Evolutionary conservation across 2,797 vertebrate species (phyloP).

Genomic region (Enteromius thamalakanensis): DNA sequence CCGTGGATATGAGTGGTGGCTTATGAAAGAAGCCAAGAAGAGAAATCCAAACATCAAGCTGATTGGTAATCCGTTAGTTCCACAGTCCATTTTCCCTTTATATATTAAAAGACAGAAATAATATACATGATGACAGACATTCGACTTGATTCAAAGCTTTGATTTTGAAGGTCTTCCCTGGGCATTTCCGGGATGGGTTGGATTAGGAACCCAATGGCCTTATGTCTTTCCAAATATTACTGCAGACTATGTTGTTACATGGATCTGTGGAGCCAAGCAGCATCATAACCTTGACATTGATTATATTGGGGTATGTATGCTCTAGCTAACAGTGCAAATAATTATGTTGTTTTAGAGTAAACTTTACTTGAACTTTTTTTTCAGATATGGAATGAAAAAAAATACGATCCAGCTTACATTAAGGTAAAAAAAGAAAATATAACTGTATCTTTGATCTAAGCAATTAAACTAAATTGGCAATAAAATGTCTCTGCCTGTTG

Average conservation of each 20-base stretch:
- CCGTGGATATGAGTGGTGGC: constrained; percentile 97
- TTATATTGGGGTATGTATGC: constrained; percentile 89
- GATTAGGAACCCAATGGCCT: constrained; percentile 87
- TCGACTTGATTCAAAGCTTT: constrained; percentile 2
- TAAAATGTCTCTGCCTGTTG: neutral
- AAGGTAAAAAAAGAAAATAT: constrained; percentile 80
- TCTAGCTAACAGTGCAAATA: neutral
- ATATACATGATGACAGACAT: neutral
- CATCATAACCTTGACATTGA: constrained; percentile 93
- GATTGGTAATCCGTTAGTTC: constrained; percentile 46
- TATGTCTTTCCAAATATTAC: constrained; percentile 90
- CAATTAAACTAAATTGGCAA: neutral
- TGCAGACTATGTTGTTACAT: constrained; percentile 86
- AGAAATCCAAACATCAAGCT: constrained; percentile 92
- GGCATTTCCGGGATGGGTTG: constrained; percentile 95
- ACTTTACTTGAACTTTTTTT: constrained; percentile 29
- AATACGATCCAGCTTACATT: constrained; percentile 86
- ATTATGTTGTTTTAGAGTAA: neutral
- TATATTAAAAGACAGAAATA: neutral
- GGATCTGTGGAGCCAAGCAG: constrained; percentile 91
- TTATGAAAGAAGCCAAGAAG: constrained; percentile 97
- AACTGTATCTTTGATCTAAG: neutral
- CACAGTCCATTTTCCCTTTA: neutral
- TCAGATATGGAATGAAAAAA: constrained; percentile 95
- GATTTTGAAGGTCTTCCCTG: constrained; percentile 85